These are phyloP conservation scores for Drosophila falleni DNA, from an alignment of 2,888 invertebrate species.

Conservation along the genomic window DNA sequence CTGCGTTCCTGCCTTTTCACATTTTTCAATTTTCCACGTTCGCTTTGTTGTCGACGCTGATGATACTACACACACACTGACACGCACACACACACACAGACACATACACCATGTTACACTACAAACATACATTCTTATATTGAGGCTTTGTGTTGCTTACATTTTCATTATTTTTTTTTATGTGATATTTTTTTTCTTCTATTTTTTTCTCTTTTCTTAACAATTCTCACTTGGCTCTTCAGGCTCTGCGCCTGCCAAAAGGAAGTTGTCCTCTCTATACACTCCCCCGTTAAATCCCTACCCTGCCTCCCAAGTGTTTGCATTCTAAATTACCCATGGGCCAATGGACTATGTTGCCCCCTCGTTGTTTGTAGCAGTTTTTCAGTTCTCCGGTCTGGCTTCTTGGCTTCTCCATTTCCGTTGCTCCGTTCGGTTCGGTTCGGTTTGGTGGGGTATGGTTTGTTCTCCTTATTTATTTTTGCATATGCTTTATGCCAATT, in stretches of 20 bases:
- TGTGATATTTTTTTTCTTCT: slow-evolving; percentile 43
- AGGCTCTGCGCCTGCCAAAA: slow-evolving; percentile 53
- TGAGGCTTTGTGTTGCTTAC: slow-evolving; percentile 70
- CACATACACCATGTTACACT: slow-evolving; percentile 4
- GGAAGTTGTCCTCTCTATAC: slow-evolving; percentile 59
- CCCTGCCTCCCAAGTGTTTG: slow-evolving; percentile 56
- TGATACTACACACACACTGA: slow-evolving; percentile 42
- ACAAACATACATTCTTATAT: slow-evolving; percentile 28
- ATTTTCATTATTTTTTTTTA: slow-evolving; percentile 67
- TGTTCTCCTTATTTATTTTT: slow-evolving; percentile 15
- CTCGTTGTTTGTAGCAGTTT: slow-evolving; percentile 25
- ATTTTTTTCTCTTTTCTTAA: slow-evolving; percentile 33
- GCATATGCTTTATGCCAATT: slow-evolving; percentile 48
- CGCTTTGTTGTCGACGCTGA: slow-evolving; percentile 76
- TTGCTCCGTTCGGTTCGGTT: slow-evolving; percentile 13
- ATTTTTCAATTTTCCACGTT: slow-evolving; percentile 80
- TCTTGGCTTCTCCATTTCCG: slow-evolving; percentile 45
- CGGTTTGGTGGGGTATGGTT: slow-evolving; percentile 1
- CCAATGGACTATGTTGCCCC: slow-evolving; percentile 55
- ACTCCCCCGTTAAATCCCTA: slow-evolving; percentile 3
- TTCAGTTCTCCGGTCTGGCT: slow-evolving; percentile 24
- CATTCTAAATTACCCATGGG: slow-evolving; percentile 76
- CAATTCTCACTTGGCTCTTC: slow-evolving; percentile 70
- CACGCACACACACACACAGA: slow-evolving; percentile 2
- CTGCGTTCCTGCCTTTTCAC: slow-evolving; percentile 70